Percentiles rank a stretch among this genome's conserved stretches.
These are phyloP conservation scores for Dryococelus australis DNA, from an alignment of 2,888 invertebrate species.

Conservation along the genomic window DNA sequence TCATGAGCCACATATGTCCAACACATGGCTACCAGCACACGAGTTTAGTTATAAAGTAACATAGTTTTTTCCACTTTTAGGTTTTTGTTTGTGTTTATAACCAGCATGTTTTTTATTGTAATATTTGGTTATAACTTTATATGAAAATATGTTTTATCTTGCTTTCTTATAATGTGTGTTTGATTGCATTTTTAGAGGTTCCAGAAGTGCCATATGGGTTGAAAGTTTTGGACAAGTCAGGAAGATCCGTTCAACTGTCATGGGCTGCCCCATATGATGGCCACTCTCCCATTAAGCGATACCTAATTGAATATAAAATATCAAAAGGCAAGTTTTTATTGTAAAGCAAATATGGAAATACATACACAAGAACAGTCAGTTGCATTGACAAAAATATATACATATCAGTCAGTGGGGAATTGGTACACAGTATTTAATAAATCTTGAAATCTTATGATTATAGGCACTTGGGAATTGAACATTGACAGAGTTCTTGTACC, in stretches of 20 bases:
- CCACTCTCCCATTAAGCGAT: slow-evolving; percentile 87
- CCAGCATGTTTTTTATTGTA: too few species aligned
- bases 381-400: background rate
- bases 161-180: background rate
- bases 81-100: too few species aligned
- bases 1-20: too few species aligned
- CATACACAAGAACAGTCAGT: background rate
- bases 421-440: too few species aligned
- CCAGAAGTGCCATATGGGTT: slow-evolving; percentile 90
- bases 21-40: too few species aligned
- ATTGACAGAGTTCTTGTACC: slow-evolving; percentile 88
- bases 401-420: background rate
- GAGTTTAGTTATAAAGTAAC: too few species aligned
- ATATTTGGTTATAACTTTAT: too few species aligned
- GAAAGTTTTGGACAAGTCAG: slow-evolving; percentile 89
- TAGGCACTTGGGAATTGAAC: slow-evolving; percentile 82
- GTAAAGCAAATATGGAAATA: background rate
- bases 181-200: slow-evolving; percentile 66
- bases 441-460: background rate
- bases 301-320: slow-evolving; percentile 90
- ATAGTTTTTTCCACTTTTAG: too few species aligned
- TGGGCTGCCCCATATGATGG: slow-evolving; percentile 94
- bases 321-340: slow-evolving; percentile 54
- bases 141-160: too few species aligned
- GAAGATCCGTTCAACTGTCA: slow-evolving; percentile 86